Evolutionary conservation across 2,888 invertebrate species (phyloP), one percentile per base, ranked within the genome.

Genomic region (Lochmaea capreae): DNA sequence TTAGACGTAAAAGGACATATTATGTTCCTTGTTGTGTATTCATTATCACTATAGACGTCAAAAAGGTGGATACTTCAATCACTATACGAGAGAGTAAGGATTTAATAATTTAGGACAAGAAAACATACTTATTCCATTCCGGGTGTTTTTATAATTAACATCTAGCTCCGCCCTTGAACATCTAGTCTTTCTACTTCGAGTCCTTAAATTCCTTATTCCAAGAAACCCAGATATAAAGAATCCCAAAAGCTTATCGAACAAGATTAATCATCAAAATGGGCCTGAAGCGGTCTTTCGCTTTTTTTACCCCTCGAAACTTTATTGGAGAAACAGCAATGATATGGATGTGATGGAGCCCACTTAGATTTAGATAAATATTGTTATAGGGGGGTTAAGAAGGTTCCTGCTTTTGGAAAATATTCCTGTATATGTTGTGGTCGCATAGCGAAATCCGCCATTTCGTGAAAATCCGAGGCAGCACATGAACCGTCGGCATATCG

Each of bases 191-290:
- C 4, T 57, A 18, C 9, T 57, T 18, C 9, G 16, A 8, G 57
- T 57, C 57, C 18, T 57, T 3, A 54, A 54, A 54, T 57, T 18
- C 18, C 57, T 57, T 57, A 57, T 57, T 57, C 16, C 9, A 18
- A 18, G 57, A 57, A 57, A 57, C 5, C 57, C 57, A 18, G 57
- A 57, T 57, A 57, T 57, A 57, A 57, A 57, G 57, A 18, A 57
- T 11, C 57, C 57, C 57, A 22, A 57, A 57, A 57, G 57, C 22
- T 57, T 57, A 57, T 57, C 57, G 57, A 57, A 57, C 57, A 57
- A 18, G 22, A 57, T 57, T 9, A 57, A 57, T 57, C 22, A 22
- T 57, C 57, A 57, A 57, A 57, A 57, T 22, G 22, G 57, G 22
- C 57, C 22, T 18, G 18, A 57, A 22, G 6, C 22, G 57, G 18